These are phyloP conservation scores for Manis crassicaudata DNA, from an alignment of 2,797 vertebrate species.

Conservation along the genomic window DNA sequence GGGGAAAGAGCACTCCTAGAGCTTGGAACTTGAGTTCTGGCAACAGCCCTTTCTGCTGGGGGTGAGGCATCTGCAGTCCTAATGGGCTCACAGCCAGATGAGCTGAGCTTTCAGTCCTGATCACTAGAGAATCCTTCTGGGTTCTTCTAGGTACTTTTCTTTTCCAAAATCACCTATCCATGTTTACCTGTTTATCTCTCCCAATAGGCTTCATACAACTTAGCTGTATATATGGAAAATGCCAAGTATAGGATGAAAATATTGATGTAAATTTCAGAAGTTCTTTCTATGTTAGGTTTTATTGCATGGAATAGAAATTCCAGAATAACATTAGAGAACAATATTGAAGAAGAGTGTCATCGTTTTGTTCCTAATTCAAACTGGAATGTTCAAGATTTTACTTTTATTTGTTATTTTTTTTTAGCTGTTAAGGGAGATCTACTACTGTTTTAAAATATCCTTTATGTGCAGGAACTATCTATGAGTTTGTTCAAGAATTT, in stretches of 20 bases:
- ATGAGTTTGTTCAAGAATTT: not conserved
- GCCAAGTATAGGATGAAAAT: not conserved
- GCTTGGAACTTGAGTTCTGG: not conserved
- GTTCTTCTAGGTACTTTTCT: not conserved
- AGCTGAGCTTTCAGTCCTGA: not conserved
- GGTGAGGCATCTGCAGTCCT: no score
- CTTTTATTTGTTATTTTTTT: not conserved
- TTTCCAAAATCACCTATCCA: not conserved
- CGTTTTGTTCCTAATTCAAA: not conserved
- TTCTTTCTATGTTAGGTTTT: not conserved
- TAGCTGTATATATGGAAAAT: not conserved
- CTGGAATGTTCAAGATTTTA: not conserved
- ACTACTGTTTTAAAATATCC: not conserved
- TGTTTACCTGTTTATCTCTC: not conserved
- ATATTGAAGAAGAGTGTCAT: not conserved
- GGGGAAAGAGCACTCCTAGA: not conserved
- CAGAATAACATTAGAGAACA: not conserved
- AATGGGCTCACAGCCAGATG: not conserved
- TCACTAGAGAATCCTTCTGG: no score
- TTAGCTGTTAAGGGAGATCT: not conserved
- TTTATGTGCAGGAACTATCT: not conserved
- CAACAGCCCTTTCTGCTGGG: not conserved
- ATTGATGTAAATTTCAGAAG: not conserved
- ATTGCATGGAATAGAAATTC: not conserved
- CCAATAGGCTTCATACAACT: not conserved